phyloP scores from a whole-genome alignment of 1,140 invertebrate species.

The Olivierus martensii region DNA sequence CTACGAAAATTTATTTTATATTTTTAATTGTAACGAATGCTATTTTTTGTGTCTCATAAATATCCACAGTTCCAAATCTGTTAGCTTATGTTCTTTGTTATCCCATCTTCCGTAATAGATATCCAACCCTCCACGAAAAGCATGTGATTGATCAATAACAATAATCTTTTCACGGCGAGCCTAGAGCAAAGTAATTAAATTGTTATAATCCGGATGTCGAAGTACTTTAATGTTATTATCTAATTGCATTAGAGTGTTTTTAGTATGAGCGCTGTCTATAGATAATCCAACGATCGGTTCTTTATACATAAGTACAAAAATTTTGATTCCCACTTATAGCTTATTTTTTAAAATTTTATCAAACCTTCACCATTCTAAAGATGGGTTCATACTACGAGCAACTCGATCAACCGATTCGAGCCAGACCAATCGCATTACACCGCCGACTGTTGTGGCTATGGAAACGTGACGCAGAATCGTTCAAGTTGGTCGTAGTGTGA shows the following conservation, averaged over 20 bases:
- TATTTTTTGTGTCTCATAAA: too few relatives aligned
- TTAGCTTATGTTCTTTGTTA: constrained; percentile 44
- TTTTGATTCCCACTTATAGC: constrained; percentile 77
- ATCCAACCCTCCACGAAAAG: constrained; percentile 91
- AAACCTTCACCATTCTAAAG: constrained; percentile 68
- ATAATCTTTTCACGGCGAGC: constrained; percentile 97
- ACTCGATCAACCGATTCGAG: too few relatives aligned
- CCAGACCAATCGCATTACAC: too few relatives aligned
- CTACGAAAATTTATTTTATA: too few relatives aligned
- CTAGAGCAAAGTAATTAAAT: constrained; percentile 68
- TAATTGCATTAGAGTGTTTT: constrained; percentile 55
- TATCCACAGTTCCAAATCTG: constrained; percentile 37
- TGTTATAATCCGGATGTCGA: constrained; percentile 25
- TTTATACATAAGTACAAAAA: constrained; percentile 90
- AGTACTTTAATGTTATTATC: constrained; percentile 75
- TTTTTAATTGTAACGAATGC: too few relatives aligned
- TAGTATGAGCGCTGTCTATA: constrained; percentile 89
- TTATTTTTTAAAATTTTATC: constrained; percentile 72
- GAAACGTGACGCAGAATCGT: too few relatives aligned
- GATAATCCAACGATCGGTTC: constrained; percentile 88
- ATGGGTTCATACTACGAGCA: too few relatives aligned
- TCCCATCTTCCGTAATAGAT: constrained; percentile 75
- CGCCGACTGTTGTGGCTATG: too few relatives aligned
- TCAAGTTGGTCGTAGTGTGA: too few relatives aligned
- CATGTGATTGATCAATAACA: constrained; percentile 82